Evolutionary conservation across 1,140 invertebrate species (phyloP), one percentile per base, ranked within the genome.

Genomic region (Panagrolaimus sp.): DNA sequence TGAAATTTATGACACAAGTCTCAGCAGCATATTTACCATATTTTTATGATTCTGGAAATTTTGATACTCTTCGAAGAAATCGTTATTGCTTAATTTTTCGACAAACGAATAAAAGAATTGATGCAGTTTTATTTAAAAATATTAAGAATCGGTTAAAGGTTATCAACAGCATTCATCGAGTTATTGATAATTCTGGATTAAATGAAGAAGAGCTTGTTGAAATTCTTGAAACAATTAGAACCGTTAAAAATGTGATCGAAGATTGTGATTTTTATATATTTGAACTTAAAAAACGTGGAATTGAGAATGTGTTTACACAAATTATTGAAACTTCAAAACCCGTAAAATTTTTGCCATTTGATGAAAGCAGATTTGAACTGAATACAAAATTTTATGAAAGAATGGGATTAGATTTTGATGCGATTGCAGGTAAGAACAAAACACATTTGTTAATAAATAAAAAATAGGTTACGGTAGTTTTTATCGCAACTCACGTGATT

Each of bases 231-330:
- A 26, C 52, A 28, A 8, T 58, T 1, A 14, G 52, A 24, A 58
- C 21, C n/a, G 10, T 58, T 21, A 58, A 58, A 8, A 26, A 58
- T 28, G n/a, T 28, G 3, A 8, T 58, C 0, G 52, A 21, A 12
- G 52, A 58, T 58, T 58, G 52, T 14, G 52, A 58, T 12, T 21
- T 58, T 14, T 26, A 17, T 26, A 58, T 58, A 10, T 58, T 58
- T 28, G 52, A 58, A 17, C 21, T 58, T 1, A 21, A 28, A 3
- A 21, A 28, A 6, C 52, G 52, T 58, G 52, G 52, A 10, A 28
- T 21, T 58, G 52, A 58, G 17, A 28, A 21, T n/a, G 52, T 58
- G 1, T 58, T 58, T 26, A 1, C n/a, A 28, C 21, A 21, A 58
- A 8, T 58, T 8, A 38, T 38, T 38, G 32, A 38, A 4, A 38